Percentiles rank a stretch among this genome's conserved stretches.
These are phyloP conservation scores for Syngnathus floridae DNA, from an alignment of 2,113 vertebrate species.

Conservation along the genomic window DNA sequence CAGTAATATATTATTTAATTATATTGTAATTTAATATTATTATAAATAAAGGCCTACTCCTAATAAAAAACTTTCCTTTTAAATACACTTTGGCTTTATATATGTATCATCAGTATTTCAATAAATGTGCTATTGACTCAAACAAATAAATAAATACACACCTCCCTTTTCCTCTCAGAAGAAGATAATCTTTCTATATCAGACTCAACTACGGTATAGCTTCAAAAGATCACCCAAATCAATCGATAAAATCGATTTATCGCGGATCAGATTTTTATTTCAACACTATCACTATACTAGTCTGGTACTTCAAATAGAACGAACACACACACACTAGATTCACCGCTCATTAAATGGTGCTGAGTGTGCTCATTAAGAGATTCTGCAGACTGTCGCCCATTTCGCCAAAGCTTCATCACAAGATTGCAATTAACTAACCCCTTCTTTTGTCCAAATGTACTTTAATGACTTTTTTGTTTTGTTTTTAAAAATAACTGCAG, in stretches of 20 bases:
- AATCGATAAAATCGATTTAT: too few species aligned
- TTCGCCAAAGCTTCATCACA: constrained; percentile 38
- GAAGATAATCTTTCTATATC: too few species aligned
- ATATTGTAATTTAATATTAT: background rate
- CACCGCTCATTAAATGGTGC: constrained; percentile 47
- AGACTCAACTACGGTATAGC: too few species aligned
- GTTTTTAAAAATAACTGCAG: constrained; percentile 2
- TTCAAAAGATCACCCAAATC: background rate
- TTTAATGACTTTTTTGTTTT: constrained; percentile 6
- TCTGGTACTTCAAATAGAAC: background rate
- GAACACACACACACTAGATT: constrained; percentile 7
- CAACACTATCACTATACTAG: background rate
- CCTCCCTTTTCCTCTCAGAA: too few species aligned
- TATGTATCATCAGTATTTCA: background rate
- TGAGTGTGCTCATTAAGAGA: constrained; percentile 53
- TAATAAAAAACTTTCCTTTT: background rate
- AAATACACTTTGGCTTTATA: background rate
- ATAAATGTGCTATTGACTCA: background rate
- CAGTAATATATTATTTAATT: background rate
- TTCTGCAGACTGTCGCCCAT: constrained; percentile 47
- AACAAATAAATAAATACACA: background rate
- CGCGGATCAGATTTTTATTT: background rate
- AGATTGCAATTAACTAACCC: constrained; percentile 27
- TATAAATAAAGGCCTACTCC: background rate
- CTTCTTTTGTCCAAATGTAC: background rate